Evolutionary conservation across 2,888 invertebrate genomes (phyloP).

Genomic region (Theretra japonica): DNA sequence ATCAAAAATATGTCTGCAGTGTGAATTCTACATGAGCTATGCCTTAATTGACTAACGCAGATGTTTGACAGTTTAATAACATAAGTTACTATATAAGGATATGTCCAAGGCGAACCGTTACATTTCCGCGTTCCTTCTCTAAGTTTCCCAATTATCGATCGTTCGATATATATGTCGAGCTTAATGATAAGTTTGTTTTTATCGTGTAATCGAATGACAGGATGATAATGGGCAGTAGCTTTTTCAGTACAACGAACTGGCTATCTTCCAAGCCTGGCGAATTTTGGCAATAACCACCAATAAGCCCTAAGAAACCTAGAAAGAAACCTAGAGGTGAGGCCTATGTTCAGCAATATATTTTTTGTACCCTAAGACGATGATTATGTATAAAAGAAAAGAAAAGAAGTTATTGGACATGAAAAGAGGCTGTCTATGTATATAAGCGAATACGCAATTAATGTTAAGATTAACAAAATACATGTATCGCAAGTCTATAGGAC

Average conservation of each 20-base stretch:
- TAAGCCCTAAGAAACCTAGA: neutral
- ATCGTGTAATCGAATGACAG: neutral
- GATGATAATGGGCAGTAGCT: too few species aligned
- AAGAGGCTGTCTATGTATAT: neutral
- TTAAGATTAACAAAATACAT: too few species aligned
- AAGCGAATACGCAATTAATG: neutral
- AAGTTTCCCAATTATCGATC: conserved; percentile 3
- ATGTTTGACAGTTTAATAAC: conserved; percentile 9
- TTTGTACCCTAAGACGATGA: too few species aligned
- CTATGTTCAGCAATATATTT: neutral
- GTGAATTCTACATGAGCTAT: neutral
- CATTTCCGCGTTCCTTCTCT: conserved; percentile 5
- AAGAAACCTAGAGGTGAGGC: neutral
- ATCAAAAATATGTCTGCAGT: neutral
- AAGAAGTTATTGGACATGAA: too few species aligned
- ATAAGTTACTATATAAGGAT: conserved; percentile 31
- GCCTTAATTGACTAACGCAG: neutral
- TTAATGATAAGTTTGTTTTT: neutral
- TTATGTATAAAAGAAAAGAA: too few species aligned
- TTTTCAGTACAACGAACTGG: too few species aligned
- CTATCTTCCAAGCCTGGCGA: too few species aligned
- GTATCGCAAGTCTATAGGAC: too few species aligned
- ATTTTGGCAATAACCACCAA: neutral
- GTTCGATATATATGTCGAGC: neutral
- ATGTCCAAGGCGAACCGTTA: conserved; percentile 22